phyloP scores from a whole-genome alignment of 2,888 invertebrate genomes.

The Drosophila nigricruria region DNA sequence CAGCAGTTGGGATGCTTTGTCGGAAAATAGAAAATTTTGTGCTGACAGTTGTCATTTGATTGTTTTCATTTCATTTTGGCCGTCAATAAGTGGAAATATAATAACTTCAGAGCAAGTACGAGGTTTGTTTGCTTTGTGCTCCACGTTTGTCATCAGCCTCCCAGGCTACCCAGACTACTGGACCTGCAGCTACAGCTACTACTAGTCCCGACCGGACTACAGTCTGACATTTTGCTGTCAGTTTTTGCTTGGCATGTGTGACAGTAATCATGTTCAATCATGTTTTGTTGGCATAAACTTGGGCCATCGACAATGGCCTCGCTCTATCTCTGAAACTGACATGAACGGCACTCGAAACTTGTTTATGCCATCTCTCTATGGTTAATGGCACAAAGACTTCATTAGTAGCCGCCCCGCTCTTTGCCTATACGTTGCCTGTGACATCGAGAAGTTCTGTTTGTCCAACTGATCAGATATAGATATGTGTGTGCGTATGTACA shows the following conservation, averaged over 20 bases:
- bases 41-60: constrained; percentile 77
- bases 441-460: constrained; percentile 33
- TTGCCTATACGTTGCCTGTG: not conserved
- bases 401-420: constrained; percentile 33
- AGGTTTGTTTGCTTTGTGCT: constrained; percentile 44
- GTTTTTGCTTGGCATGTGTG: constrained; percentile 52
- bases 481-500: not conserved
- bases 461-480: constrained; percentile 37
- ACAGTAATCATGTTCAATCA: constrained; percentile 66
- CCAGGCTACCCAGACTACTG: constrained; percentile 2
- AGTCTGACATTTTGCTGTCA: constrained; percentile 42
- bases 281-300: constrained; percentile 58
- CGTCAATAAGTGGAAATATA: constrained; percentile 74
- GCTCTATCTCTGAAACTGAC: constrained; percentile 23
- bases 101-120: constrained; percentile 51
- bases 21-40: constrained; percentile 36
- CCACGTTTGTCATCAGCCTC: constrained; percentile 23
- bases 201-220: constrained; percentile 30
- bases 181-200: constrained; percentile 1
- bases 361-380: constrained; percentile 41
- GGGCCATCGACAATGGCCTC: constrained; percentile 32
- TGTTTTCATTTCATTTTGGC: constrained; percentile 75
- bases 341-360: constrained; percentile 41
- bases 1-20: constrained; percentile 41
- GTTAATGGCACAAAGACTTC: constrained; percentile 57